Evolutionary conservation across 2,888 invertebrate species (phyloP).

Genomic region (Chirona hameri): DNA sequence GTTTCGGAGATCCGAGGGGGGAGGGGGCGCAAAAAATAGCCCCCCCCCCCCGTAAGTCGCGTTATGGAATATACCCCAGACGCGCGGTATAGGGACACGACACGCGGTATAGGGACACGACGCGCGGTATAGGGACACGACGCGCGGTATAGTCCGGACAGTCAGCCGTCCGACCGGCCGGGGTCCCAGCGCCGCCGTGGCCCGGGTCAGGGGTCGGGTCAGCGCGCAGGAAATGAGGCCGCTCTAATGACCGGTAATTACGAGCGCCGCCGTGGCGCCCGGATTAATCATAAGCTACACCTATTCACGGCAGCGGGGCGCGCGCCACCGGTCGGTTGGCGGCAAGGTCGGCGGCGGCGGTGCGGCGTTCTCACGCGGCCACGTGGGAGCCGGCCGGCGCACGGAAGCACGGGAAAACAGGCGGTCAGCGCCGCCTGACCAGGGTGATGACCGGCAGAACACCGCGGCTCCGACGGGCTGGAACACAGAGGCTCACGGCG

Average conservation of each 20-base stretch:
- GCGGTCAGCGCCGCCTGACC: too few relatives aligned
- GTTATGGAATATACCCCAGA: too few relatives aligned
- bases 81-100: too few relatives aligned
- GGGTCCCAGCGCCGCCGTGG: background rate
- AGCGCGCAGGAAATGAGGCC: background rate
- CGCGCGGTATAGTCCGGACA: background rate
- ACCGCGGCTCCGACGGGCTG: too few relatives aligned
- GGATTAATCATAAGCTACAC: conserved; percentile 26
- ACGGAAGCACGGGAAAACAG: conserved; percentile 6
- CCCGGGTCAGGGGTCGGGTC: conserved; percentile 9
- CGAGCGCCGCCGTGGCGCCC: background rate
- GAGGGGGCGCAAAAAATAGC: too few relatives aligned
- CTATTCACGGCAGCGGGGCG: background rate
- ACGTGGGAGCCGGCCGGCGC: background rate
- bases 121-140: too few relatives aligned
- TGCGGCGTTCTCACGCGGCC: background rate
- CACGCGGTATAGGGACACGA: background rate
- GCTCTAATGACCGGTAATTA: background rate
- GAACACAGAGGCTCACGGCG: too few relatives aligned
- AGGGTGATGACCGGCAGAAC: too few relatives aligned
- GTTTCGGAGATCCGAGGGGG: too few relatives aligned
- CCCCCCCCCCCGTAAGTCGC: too few relatives aligned
- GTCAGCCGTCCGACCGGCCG: background rate
- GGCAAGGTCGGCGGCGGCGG: background rate
- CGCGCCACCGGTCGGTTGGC: background rate